Evolutionary conservation across 2,797 vertebrate species (phyloP), one percentile per base, ranked within the genome.

Genomic region (Choloepus didactylus): DNA sequence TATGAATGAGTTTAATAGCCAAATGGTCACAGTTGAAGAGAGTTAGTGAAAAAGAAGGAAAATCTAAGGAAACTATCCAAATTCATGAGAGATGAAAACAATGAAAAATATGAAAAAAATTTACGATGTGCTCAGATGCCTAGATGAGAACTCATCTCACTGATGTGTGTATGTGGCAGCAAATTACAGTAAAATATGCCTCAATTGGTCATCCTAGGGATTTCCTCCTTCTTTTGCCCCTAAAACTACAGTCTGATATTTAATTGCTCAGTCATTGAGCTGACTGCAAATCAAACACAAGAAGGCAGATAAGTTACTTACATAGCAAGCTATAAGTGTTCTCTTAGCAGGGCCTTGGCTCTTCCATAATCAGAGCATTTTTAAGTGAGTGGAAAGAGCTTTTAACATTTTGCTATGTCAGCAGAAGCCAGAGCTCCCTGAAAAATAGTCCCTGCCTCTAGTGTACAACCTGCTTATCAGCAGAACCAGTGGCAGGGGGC

Each of bases 401-500:
- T 96, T 94, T 15, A 80, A 91, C 85, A 89, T 10, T n/a, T 67
- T 75, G 44, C 64, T 35, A 64, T 64, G 49, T 25, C 31, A 79
- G 70, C 56, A 77, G 41, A 93, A 92, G 60, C 44, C 62, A 81
- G 83, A 70, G 66, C n/a, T 93, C 60, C 90, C 60, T 92, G 60
- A 95, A 88, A 96, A 93, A 95, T 10, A 82, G 62, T 29, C 21
- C 72, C 54, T 67, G 2, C 27, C 69, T 93, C 35, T 89, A 46
- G 46, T 77, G 46, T 60, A 79, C 29, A 92, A 91, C 66, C 31
- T 31, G 64, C 89, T 90, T 95, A 70, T 97, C 93, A 97, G 86
- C 90, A 96, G 93, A 96, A 93, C 67, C 88, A 87, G 35, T 69
- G 88, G 56, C 62, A 91, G 60, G 62, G 38, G 59, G 46, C 25